phyloP scores from a whole-genome alignment of 2,797 vertebrate genomes.

The Podargus strigoides region DNA sequence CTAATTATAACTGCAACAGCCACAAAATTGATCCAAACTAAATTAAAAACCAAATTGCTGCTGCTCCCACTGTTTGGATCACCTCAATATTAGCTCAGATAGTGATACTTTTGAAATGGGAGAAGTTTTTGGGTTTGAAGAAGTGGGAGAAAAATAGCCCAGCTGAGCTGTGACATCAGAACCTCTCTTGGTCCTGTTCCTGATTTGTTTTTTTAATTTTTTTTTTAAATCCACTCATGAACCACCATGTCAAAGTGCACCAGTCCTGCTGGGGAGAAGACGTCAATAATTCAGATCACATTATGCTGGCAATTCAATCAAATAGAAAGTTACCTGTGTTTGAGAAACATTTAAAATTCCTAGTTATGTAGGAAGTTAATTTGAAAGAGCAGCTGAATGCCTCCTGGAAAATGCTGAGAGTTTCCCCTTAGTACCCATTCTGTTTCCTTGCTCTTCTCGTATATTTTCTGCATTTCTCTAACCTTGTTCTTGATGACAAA shows the following conservation, averaged over 20 bases:
- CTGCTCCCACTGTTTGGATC: background rate
- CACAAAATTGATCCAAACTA: conserved; percentile 12
- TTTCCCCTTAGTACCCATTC: conserved; percentile 53
- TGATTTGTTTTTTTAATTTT: background rate
- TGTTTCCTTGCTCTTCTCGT: conserved; percentile 24
- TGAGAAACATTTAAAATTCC: conserved; percentile 51
- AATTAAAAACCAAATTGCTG: conserved; percentile 25
- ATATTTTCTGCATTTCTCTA: conserved; percentile 43
- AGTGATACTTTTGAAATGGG: background rate
- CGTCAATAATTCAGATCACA: conserved; percentile 34
- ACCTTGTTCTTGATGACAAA: conserved; percentile 68
- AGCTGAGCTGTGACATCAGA: background rate
- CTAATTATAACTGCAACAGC: conserved; percentile 7
- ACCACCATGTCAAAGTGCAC: background rate
- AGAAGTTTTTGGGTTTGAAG: background rate
- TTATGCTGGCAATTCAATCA: conserved; percentile 43
- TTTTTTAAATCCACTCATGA: background rate
- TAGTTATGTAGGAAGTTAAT: conserved; percentile 56
- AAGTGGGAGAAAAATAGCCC: background rate
- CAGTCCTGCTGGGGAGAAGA: background rate
- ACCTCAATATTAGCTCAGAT: conserved; percentile 9
- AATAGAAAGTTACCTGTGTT: conserved; percentile 34
- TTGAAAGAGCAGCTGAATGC: conserved; percentile 61
- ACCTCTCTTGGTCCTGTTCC: background rate
- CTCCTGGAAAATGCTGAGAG: conserved; percentile 39